Evolutionary conservation across 2,113 vertebrate species (phyloP).

Genomic region (Myrmecobius fasciatus): DNA sequence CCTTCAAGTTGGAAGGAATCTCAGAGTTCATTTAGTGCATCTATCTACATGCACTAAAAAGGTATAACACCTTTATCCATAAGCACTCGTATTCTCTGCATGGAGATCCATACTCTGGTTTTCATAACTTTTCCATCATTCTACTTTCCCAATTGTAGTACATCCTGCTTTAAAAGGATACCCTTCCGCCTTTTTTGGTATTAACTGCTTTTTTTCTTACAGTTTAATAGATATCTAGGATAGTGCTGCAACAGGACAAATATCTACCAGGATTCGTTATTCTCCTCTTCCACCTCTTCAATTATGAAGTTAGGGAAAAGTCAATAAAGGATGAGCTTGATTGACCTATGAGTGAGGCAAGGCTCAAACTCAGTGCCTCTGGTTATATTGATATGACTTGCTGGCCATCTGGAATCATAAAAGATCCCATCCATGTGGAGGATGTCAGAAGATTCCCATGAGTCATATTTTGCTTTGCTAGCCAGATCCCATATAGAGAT

Average conservation of each 20-base stretch:
- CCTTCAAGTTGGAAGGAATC: not conserved
- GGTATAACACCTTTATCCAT: not conserved
- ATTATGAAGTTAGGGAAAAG: not conserved
- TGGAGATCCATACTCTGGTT: not conserved
- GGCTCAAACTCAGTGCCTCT: not conserved
- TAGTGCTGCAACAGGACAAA: not conserved
- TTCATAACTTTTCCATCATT: too few species aligned
- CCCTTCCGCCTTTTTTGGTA: too few species aligned
- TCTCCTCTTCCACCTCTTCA: not conserved
- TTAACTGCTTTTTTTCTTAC: not conserved
- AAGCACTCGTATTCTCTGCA: not conserved
- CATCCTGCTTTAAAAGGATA: not conserved
- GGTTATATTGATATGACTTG: not conserved
- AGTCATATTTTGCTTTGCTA: not conserved
- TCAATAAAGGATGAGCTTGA: not conserved
- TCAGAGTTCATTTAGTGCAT: not conserved
- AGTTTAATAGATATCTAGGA: not conserved
- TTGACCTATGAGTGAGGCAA: not conserved
- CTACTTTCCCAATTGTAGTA: too few species aligned
- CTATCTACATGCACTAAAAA: not conserved
- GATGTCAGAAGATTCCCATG: not conserved
- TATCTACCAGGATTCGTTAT: not conserved
- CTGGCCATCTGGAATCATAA: not conserved
- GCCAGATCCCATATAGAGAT: not conserved
- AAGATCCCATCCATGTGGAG: not conserved